These are phyloP conservation scores for Diglossa cyanea DNA, from an alignment of 2,797 vertebrate species.

Conservation along the genomic window DNA sequence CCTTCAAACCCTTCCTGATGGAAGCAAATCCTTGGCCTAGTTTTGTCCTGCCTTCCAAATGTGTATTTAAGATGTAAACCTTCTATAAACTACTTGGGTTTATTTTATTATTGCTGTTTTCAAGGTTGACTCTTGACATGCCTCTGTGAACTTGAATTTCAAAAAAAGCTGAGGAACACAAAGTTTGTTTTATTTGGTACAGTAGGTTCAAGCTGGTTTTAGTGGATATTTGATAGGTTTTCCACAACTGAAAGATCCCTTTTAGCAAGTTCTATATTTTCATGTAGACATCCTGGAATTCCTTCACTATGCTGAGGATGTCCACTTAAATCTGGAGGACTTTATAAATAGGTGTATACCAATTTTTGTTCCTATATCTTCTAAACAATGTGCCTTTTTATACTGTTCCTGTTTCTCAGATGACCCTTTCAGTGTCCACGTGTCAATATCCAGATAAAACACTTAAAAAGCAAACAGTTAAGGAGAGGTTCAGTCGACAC, in stretches of 20 bases:
- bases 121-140: not conserved
- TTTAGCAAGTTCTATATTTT: not conserved
- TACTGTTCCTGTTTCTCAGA: not conserved
- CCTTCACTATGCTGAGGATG: not conserved
- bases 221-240: not conserved
- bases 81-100: not conserved
- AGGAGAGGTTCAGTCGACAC: not conserved
- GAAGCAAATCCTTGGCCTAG: not conserved
- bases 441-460: not conserved
- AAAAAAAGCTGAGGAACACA: not conserved
- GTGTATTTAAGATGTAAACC: not conserved
- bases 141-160: not conserved
- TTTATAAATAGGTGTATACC: not conserved
- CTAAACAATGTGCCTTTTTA: not conserved
- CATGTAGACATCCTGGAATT: not conserved
- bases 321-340: not conserved
- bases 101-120: not conserved
- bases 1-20: accelerated
- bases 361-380: not conserved
- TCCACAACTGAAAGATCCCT: not conserved
- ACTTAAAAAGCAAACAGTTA: not conserved
- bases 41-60: not conserved
- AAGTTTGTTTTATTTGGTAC: not conserved
- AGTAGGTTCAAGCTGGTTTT: not conserved
- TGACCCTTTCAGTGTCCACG: not conserved